Evolutionary conservation across 1,140 invertebrate genomes (phyloP).

Genomic region (Drosophila virilis): DNA sequence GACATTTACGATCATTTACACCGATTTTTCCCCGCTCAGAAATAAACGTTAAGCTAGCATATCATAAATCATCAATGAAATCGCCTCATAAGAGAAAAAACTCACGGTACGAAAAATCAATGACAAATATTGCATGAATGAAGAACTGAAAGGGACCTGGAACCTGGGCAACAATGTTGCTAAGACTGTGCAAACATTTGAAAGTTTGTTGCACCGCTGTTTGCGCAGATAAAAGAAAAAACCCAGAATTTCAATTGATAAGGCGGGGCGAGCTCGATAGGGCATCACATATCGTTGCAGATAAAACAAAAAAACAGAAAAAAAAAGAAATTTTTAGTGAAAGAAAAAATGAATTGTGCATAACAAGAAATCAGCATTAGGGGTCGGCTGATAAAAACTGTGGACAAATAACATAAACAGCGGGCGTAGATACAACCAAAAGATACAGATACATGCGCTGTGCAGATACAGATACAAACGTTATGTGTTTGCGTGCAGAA

Average conservation of each 20-base stretch:
- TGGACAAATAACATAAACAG: constrained; percentile 44
- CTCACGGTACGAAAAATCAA: constrained; percentile 40
- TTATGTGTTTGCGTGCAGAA: constrained; percentile 43
- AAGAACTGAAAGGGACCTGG: constrained; percentile 2
- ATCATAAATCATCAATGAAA: constrained; percentile 70
- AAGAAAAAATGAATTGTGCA: constrained; percentile 12
- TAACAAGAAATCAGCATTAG: constrained; percentile 51
- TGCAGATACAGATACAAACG: constrained; percentile 47
- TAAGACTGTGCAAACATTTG: constrained; percentile 72
- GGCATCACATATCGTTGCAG: constrained; percentile 59
- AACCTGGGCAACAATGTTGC: constrained; percentile 67
- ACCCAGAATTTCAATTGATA: constrained; percentile 53
- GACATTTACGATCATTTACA: constrained; percentile 60
- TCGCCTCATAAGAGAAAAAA: constrained; percentile 33
- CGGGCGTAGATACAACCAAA: constrained; percentile 43
- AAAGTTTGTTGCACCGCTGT: constrained; percentile 68
- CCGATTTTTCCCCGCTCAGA: constrained; percentile 40
- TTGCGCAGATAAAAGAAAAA: constrained; percentile 62
- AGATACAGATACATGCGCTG: constrained; percentile 26
- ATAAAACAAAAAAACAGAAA: constrained; percentile 45
- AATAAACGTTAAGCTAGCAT: constrained; percentile 13
- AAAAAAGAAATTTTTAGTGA: constrained; percentile 11
- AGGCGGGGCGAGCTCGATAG: constrained; percentile 62
- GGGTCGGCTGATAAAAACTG: constrained; percentile 62
- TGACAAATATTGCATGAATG: constrained; percentile 61